Conservation (phyloP, 2,797 vertebrate species). For the Phalloptychus januarius region DNA sequence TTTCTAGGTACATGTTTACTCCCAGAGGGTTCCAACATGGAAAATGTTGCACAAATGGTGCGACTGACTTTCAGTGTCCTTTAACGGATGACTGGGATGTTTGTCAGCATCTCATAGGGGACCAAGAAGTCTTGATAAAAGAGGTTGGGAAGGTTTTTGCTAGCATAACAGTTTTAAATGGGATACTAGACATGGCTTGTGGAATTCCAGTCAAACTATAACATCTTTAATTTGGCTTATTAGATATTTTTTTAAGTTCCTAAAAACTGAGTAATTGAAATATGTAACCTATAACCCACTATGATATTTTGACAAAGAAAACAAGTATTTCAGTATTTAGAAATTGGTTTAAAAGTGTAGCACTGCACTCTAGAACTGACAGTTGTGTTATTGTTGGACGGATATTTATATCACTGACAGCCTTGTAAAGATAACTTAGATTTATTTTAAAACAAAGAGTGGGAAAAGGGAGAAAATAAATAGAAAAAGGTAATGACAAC, state of each 20-base stretch:
- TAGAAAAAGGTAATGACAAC: constrained; percentile 12
- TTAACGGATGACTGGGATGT: constrained; percentile 22
- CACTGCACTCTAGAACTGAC: background rate
- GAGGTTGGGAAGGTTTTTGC: constrained; percentile 27
- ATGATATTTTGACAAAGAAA: constrained; percentile 29
- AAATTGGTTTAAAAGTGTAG: background rate
- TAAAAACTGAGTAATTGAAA: constrained; percentile 47
- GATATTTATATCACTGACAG: constrained; percentile 13
- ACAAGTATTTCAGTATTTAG: constrained; percentile 5
- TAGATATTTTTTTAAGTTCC: constrained; percentile 17
- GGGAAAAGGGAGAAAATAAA: constrained; percentile 19
- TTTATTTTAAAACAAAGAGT: constrained; percentile 31
- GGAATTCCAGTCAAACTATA: background rate
- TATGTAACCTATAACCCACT: constrained; percentile 21
- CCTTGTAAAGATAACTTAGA: constrained; percentile 18
- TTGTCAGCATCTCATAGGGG: constrained; percentile 14
- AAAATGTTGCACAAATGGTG: constrained; percentile 6
- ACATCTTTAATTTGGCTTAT: background rate
- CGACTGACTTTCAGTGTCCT: constrained; percentile 33
- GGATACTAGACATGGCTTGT: background rate
- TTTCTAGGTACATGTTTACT: constrained; percentile 13
- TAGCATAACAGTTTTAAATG: background rate
- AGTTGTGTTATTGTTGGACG: background rate
- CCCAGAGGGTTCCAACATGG: constrained; percentile 13
- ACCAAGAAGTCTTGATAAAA: constrained; percentile 9